A percentile compares a stretch with the other conserved stretches of the same genome.
Evolutionary conservation across 2,888 invertebrate species (phyloP).

Genomic region (Pammene fasciana): DNA sequence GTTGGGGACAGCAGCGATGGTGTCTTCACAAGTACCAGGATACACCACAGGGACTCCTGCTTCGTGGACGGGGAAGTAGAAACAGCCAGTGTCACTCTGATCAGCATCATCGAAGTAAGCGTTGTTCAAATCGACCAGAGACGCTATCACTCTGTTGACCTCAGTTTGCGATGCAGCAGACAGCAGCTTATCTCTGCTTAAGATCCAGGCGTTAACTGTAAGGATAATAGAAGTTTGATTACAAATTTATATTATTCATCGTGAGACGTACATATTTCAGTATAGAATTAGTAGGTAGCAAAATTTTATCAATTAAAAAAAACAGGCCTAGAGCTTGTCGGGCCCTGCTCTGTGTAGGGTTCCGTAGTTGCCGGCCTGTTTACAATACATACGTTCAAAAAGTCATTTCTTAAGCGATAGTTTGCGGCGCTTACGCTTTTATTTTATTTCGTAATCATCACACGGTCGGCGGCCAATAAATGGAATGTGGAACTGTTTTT

Average conservation of each 20-base stretch:
- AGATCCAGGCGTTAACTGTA: slow-evolving; percentile 48
- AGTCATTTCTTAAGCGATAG: too few relatives aligned
- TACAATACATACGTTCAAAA: too few relatives aligned
- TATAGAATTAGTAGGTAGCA: too few relatives aligned
- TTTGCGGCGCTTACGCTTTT: too few relatives aligned
- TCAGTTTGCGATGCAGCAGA: slow-evolving; percentile 22
- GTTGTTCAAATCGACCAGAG: slow-evolving; percentile 36
- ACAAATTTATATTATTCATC: not conserved
- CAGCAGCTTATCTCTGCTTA: slow-evolving; percentile 43
- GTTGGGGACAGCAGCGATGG: slow-evolving; percentile 47
- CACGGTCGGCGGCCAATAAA: too few relatives aligned
- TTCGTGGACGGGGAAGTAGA: slow-evolving; percentile 58
- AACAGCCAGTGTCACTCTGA: slow-evolving; percentile 52
- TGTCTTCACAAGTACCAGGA: slow-evolving; percentile 58
- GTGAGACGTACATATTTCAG: too few relatives aligned
- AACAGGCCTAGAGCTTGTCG: too few relatives aligned
- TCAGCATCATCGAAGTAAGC: slow-evolving; percentile 37
- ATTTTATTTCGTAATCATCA: too few relatives aligned
- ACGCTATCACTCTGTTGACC: slow-evolving; percentile 38
- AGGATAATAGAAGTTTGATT: slow-evolving; percentile 1
- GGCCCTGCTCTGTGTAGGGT: too few relatives aligned
- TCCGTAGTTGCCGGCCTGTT: too few relatives aligned
- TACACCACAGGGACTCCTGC: slow-evolving; percentile 54
- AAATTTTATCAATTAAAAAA: too few relatives aligned
- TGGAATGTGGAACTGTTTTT: too few relatives aligned